phyloP scores from a whole-genome alignment of 30 jellyfish, hydroid and myxozoan species.

The Cassiopea xamachana region DNA sequence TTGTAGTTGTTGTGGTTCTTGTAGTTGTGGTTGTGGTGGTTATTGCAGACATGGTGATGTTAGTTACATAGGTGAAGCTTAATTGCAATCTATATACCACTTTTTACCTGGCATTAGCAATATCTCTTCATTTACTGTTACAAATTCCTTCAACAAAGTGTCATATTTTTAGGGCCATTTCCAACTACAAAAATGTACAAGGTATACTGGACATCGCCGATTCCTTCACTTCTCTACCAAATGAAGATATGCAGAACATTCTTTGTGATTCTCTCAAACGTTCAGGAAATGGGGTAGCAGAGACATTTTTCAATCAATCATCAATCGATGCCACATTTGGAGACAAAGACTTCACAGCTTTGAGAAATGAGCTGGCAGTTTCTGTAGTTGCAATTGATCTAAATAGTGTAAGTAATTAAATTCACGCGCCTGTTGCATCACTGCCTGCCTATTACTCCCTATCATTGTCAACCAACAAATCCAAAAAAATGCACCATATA shows the following conservation, averaged over 20 bases:
- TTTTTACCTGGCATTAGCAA: no score
- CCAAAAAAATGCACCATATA: no score
- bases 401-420: slow-evolving; percentile 12
- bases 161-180: background rate
- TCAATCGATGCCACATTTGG: slow-evolving; percentile 4
- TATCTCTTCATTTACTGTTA: no score
- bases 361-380: slow-evolving; percentile 31
- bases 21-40: no score
- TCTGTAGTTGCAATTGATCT: slow-evolving; percentile 27
- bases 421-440: no score
- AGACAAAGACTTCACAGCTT: slow-evolving; percentile 20
- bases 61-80: no score
- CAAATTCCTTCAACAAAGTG: no score
- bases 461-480: no score
- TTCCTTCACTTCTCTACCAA: slow-evolving; percentile 19
- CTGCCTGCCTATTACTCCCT: no score
- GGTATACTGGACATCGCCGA: slow-evolving; percentile 56
- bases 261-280: slow-evolving; percentile 23
- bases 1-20: no score
- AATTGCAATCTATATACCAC: no score
- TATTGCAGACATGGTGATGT: no score
- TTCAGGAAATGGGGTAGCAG: slow-evolving; percentile 60
- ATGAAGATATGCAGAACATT: slow-evolving; percentile 3
- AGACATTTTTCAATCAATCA: slow-evolving; percentile 53
- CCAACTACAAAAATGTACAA: slow-evolving; percentile 38